Conservation (phyloP, 2,113 vertebrate genomes). For the Antigone vipio region DNA sequence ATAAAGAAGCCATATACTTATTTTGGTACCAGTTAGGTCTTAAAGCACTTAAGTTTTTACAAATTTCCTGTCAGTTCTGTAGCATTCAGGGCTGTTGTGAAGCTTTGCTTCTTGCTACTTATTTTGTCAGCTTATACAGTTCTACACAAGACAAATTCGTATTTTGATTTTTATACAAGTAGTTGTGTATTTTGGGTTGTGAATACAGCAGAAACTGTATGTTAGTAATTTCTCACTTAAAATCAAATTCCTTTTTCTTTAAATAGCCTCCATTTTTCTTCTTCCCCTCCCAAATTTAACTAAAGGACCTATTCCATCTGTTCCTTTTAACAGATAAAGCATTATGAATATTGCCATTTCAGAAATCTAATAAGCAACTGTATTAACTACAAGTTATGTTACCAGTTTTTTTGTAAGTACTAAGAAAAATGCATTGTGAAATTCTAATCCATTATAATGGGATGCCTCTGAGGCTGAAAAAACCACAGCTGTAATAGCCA, state of each 20-base stretch:
- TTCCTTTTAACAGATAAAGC: background rate
- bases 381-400: background rate
- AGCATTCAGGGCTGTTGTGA: background rate
- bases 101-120: background rate
- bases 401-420: background rate
- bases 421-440: conserved; percentile 31
- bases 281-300: background rate
- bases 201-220: background rate
- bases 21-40: background rate
- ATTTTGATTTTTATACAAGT: background rate
- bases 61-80: background rate
- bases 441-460: conserved; percentile 13
- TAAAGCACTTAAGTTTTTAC: background rate
- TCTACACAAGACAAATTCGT: background rate
- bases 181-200: background rate
- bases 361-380: background rate
- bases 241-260: background rate
- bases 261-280: background rate
- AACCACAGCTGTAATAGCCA: background rate
- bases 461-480: conserved; percentile 19
- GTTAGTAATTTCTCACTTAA: background rate
- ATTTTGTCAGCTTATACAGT: background rate
- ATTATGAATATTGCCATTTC: background rate
- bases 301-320: background rate
- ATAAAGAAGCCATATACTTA: background rate